A percentile compares a stretch with the other conserved stretches of the same genome.
phyloP scores from a whole-genome alignment of 2,113 vertebrate genomes.

The Apteryx mantelli region DNA sequence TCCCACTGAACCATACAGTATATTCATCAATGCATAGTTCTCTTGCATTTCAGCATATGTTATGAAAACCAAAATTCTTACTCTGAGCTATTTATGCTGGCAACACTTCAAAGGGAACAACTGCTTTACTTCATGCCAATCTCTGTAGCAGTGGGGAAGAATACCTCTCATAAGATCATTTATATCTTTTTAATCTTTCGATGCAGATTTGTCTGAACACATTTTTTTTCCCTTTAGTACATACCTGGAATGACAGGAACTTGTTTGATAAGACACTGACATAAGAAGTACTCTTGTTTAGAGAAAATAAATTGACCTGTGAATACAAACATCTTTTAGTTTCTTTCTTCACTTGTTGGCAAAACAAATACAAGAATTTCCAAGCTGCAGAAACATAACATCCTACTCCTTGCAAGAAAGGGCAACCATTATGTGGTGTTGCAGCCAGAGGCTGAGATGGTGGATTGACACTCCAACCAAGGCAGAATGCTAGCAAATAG shows the following conservation, averaged over 20 bases:
- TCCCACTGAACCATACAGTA: conserved; percentile 31
- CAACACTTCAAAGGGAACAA: conserved; percentile 61
- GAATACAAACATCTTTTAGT: conserved; percentile 25
- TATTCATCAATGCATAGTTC: conserved; percentile 54
- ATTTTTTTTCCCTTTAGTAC: conserved; percentile 51
- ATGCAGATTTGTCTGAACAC: conserved; percentile 65
- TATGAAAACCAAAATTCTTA: conserved; percentile 70
- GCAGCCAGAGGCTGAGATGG: neutral
- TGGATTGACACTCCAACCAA: neutral
- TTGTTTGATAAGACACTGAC: conserved; percentile 16
- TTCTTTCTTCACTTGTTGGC: conserved; percentile 30
- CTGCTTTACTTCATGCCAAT: conserved; percentile 60
- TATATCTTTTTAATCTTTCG: conserved; percentile 60
- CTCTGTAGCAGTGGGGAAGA: conserved; percentile 63
- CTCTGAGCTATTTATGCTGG: conserved; percentile 71
- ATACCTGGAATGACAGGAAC: conserved; percentile 53
- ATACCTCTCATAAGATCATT: conserved; percentile 61
- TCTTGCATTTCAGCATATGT: conserved; percentile 68
- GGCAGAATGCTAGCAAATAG: neutral
- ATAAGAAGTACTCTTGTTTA: conserved; percentile 6
- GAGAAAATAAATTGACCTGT: conserved; percentile 23
- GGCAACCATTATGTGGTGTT: accelerated
- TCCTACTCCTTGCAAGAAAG: neutral
- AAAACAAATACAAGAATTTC: conserved; percentile 49
- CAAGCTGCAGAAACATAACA: neutral